A percentile compares a stretch with the other conserved stretches of the same genome.
Conservation (phyloP, 2,113 vertebrate species). For the Manacus vitellinus region DNA sequence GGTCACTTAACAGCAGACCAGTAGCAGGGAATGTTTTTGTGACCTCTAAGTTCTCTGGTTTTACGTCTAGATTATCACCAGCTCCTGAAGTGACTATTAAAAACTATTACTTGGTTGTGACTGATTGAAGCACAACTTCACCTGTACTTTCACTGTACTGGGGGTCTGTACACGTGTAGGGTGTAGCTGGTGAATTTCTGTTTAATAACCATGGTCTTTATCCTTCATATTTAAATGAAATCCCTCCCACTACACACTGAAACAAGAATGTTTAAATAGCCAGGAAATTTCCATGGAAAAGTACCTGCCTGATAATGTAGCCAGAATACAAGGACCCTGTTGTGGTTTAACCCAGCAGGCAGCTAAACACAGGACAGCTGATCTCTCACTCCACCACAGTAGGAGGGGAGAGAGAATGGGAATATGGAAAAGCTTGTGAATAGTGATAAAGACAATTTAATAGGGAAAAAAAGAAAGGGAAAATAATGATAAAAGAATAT, state of each 20-base stretch:
- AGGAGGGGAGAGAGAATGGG: neutral
- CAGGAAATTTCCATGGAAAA: neutral
- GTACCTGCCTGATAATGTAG: neutral
- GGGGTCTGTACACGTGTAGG: neutral
- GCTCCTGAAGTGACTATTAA: neutral
- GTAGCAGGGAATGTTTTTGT: neutral
- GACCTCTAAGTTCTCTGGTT: neutral
- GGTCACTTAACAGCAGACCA: neutral
- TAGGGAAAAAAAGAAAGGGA: neutral
- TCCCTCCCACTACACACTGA: rapidly evolving
- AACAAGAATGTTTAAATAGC: neutral
- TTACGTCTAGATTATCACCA: neutral
- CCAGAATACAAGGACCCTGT: neutral
- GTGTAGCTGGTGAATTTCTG: neutral
- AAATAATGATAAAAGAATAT: neutral
- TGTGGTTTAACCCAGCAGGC: neutral
- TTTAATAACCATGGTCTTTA: neutral
- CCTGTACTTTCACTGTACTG: neutral
- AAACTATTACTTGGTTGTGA: neutral
- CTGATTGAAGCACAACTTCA: neutral
- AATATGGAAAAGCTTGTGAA: neutral
- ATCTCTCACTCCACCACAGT: neutral
- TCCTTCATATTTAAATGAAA: neutral
- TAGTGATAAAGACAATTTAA: neutral
- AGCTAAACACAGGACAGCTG: neutral